These are phyloP conservation scores for Coracopsis vasa DNA, from an alignment of 2,113 vertebrate genomes.

Conservation along the genomic window DNA sequence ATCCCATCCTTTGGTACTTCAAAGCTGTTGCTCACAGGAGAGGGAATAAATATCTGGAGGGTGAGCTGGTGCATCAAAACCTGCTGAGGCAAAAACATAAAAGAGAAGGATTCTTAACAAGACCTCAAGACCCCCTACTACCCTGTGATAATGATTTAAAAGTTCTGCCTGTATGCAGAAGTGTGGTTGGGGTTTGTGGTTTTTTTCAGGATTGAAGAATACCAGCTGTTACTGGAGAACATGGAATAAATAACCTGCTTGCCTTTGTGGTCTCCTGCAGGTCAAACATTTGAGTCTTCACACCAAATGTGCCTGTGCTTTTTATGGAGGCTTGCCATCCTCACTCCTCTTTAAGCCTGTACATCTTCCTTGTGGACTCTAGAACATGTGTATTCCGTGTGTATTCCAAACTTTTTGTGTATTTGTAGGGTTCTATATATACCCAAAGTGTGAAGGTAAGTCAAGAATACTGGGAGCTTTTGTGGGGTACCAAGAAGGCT, in stretches of 20 bases:
- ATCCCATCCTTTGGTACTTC: not conserved
- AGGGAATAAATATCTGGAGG: not conserved
- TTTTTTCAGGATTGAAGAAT: not conserved
- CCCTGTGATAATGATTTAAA: not conserved
- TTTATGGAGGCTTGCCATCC: not conserved
- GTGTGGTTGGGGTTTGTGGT: not conserved
- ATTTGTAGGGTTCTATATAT: not conserved
- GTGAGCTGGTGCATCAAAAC: not conserved
- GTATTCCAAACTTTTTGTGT: not conserved
- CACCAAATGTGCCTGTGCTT: not conserved
- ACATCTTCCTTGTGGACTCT: not conserved
- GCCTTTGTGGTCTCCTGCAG: not conserved
- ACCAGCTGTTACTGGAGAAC: not conserved
- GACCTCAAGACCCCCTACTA: not conserved
- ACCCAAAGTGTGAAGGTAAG: not conserved
- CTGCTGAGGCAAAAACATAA: not conserved
- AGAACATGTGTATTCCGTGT: not conserved
- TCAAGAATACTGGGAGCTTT: not conserved
- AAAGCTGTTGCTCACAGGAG: not conserved
- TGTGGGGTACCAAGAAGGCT: not conserved
- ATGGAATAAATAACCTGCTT: not conserved
- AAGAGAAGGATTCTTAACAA: not conserved
- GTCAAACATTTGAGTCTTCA: not conserved
- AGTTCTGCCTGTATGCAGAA: not conserved
- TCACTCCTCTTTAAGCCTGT: not conserved